phyloP scores from a whole-genome alignment of 2,797 vertebrate species.

The Liasis olivaceus region DNA sequence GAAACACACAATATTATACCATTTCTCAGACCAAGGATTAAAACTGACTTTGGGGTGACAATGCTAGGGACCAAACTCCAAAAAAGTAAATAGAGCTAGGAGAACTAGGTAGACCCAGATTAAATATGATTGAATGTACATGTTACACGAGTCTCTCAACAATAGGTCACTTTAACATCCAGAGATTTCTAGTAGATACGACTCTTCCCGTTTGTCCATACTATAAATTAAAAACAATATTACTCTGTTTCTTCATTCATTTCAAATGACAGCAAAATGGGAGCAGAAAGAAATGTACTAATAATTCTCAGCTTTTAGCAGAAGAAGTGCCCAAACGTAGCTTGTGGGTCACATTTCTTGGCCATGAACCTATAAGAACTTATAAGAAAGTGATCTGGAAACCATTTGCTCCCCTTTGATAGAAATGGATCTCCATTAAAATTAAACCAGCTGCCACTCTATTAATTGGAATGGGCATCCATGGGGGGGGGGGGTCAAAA shows the following conservation, averaged over 20 bases:
- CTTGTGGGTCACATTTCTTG: background rate
- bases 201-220: too few species aligned
- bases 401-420: background rate
- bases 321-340: background rate
- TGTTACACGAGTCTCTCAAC: too few species aligned
- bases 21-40: too few species aligned
- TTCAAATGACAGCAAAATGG: slow-evolving; percentile 4
- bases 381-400: background rate
- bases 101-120: too few species aligned
- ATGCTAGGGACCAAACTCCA: too few species aligned
- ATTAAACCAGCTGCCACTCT: background rate
- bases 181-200: too few species aligned
- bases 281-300: background rate
- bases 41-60: too few species aligned
- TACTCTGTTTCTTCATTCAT: background rate
- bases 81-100: too few species aligned
- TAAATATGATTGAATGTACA: too few species aligned
- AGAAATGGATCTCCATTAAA: background rate
- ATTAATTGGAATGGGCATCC: background rate
- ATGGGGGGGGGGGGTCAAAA: too few species aligned
- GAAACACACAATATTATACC: too few species aligned
- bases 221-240: background rate
- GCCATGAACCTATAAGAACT: background rate
- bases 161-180: too few species aligned
- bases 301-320: background rate